Percentiles rank a stretch among this genome's conserved stretches.
phyloP scores from a whole-genome alignment of 2,797 vertebrate genomes.

The Gallinago stenura region DNA sequence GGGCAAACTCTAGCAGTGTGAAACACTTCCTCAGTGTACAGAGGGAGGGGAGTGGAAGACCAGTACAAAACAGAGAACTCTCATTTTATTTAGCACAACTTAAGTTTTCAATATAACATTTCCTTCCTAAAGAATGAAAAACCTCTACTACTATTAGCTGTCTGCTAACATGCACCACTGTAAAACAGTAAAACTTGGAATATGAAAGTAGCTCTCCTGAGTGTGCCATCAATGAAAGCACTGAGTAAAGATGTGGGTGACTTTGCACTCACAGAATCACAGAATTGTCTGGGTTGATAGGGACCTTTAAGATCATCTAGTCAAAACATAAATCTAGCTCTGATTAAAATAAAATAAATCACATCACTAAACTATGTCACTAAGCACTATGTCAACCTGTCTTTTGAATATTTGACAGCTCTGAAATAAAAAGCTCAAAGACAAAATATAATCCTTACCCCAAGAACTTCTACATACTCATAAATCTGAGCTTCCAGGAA shows the following conservation, averaged over 20 bases:
- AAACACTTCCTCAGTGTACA: neutral
- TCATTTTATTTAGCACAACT: neutral
- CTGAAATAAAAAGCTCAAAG: neutral
- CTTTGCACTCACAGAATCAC: neutral
- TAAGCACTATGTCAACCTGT: too few species aligned
- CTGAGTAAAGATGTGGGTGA: neutral
- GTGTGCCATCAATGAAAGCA: neutral
- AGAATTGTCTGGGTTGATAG: too few species aligned
- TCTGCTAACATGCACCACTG: neutral
- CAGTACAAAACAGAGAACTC: neutral
- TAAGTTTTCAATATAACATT: neutral
- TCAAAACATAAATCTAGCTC: too few species aligned
- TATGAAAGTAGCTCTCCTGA: neutral
- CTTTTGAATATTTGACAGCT: neutral
- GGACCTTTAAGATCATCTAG: too few species aligned
- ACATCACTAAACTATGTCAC: too few species aligned
- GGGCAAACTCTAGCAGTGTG: accelerated
- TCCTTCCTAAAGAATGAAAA: neutral
- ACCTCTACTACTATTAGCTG: neutral
- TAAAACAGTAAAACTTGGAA: neutral
- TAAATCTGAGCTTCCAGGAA: slow-evolving; percentile 98
- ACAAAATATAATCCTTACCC: slow-evolving; percentile 84
- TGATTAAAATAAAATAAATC: too few species aligned
- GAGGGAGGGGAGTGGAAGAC: neutral
- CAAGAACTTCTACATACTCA: slow-evolving; percentile 95